Evolutionary conservation across 2,797 vertebrate species (phyloP).

Genomic region (Tangara arthus): DNA sequence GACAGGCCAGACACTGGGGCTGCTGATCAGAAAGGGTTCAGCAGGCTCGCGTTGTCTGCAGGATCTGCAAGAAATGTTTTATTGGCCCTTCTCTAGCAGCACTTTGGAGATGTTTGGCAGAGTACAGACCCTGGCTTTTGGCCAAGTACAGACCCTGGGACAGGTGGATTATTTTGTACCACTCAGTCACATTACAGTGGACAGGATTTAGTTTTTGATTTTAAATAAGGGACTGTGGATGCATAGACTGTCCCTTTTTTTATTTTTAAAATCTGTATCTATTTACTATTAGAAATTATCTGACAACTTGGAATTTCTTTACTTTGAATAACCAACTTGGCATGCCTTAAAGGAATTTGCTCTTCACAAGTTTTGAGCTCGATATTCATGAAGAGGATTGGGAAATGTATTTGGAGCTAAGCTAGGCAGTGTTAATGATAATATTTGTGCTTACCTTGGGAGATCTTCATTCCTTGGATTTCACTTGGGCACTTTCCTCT

Average conservation of each 20-base stretch:
- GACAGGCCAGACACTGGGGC: neutral
- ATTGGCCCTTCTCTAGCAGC: neutral
- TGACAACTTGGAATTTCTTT: neutral
- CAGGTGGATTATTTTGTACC: neutral
- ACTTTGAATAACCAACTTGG: neutral
- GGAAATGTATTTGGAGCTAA: neutral
- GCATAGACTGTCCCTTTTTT: neutral
- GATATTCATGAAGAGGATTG: neutral
- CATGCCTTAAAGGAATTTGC: neutral
- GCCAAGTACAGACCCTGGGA: neutral
- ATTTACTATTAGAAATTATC: neutral
- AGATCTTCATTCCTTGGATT: neutral
- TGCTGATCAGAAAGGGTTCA: neutral
- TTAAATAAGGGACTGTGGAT: neutral
- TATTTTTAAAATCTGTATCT: neutral
- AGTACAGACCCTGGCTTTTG: neutral
- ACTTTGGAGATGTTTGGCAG: neutral
- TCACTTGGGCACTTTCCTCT: neutral
- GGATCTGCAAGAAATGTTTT: neutral
- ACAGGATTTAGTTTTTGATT: neutral
- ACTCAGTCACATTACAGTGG: neutral
- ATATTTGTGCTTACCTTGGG: neutral
- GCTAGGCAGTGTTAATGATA: neutral
- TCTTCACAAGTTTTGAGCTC: neutral
- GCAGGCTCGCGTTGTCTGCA: neutral